phyloP scores from a whole-genome alignment of 2,888 invertebrate genomes.

The Apoderus coryli region DNA sequence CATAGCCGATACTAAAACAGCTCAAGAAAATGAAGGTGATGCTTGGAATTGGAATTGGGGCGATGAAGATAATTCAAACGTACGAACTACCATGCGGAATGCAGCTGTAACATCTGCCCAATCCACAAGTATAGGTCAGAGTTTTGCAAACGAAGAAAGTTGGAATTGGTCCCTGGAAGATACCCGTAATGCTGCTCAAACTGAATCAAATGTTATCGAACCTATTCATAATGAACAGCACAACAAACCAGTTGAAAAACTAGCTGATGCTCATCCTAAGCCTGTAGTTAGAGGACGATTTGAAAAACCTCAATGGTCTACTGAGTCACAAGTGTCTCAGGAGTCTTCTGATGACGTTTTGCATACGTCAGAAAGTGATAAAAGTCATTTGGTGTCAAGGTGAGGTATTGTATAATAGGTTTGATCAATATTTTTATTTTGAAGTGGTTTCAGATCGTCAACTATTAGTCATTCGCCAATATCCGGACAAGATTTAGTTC shows the following conservation, averaged over 20 bases:
- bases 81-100: constrained; percentile 23
- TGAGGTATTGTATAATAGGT: too few species aligned
- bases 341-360: constrained; percentile 47
- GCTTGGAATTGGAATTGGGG: constrained; percentile 49
- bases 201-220: too few species aligned
- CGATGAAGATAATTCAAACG: constrained; percentile 34
- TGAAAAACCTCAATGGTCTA: constrained; percentile 47
- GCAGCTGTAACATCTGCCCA: not conserved
- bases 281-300: constrained; percentile 21
- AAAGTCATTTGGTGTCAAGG: constrained; percentile 38
- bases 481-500: constrained; percentile 16
- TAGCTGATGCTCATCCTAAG: not conserved
- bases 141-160: constrained; percentile 40
- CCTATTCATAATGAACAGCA: too few species aligned
- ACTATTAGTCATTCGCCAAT: constrained; percentile 31
- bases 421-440: too few species aligned
- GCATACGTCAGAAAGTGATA: constrained; percentile 45
- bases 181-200: constrained; percentile 13
- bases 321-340: constrained; percentile 50
- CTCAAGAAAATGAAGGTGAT: constrained; percentile 24
- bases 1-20: constrained; percentile 15
- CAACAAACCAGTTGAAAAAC: constrained; percentile 16
- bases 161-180: constrained; percentile 51
- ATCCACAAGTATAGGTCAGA: constrained; percentile 32
- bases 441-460: too few species aligned